Evolutionary conservation across 2,113 vertebrate genomes (phyloP).

Genomic region (Pelecanoides urinatrix): DNA sequence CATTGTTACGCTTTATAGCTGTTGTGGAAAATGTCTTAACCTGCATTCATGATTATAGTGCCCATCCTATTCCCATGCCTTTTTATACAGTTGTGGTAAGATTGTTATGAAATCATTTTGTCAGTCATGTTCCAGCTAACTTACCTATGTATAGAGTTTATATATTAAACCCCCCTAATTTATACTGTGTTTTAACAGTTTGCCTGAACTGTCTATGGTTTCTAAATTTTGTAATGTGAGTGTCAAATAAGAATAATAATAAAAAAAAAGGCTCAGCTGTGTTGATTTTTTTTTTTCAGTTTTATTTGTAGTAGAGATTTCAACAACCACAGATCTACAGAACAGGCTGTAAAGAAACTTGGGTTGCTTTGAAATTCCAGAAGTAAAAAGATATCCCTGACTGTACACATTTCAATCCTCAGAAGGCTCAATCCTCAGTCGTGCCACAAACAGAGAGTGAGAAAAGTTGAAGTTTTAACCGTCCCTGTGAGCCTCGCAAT

Average conservation of each 20-base stretch:
- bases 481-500: background rate
- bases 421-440: background rate
- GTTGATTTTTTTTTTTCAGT: background rate
- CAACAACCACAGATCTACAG: background rate
- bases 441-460: background rate
- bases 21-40: slow-evolving; percentile 61
- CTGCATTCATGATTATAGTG: slow-evolving; percentile 53
- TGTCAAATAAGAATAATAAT: slow-evolving; percentile 60
- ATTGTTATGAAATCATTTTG: slow-evolving; percentile 64
- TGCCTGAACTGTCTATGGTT: slow-evolving; percentile 76
- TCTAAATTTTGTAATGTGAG: slow-evolving; percentile 78
- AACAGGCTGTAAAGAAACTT: background rate
- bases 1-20: slow-evolving; percentile 58
- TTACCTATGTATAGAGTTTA: slow-evolving; percentile 73
- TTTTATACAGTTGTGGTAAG: slow-evolving; percentile 69
- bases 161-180: slow-evolving; percentile 70
- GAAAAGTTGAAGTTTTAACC: background rate
- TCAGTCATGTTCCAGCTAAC: slow-evolving; percentile 67
- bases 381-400: background rate
- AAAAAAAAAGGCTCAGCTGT: background rate
- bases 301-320: background rate
- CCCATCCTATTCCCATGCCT: slow-evolving; percentile 47
- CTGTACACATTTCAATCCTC: background rate
- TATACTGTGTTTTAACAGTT: slow-evolving; percentile 82
- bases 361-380: background rate